phyloP scores from a whole-genome alignment of 2,113 vertebrate genomes.

The Coreoperca whiteheadi region DNA sequence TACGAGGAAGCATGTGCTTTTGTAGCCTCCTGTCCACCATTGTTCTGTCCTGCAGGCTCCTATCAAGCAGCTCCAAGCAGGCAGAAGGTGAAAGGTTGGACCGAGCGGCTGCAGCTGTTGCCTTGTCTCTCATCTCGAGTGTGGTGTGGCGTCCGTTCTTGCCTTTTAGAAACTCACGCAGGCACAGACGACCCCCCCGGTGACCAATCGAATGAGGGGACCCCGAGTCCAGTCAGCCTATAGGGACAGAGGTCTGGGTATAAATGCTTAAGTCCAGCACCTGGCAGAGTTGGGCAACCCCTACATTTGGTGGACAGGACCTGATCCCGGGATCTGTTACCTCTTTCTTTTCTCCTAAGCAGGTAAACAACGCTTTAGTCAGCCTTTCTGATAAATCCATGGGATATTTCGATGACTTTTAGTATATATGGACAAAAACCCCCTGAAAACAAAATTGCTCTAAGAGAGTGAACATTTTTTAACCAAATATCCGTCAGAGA shows the following conservation, averaged over 20 bases:
- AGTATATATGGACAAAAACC: constrained; percentile 23
- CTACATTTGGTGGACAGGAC: constrained; percentile 86
- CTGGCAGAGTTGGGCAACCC: constrained; percentile 85
- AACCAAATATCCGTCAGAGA: constrained; percentile 21
- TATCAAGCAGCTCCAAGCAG: not conserved
- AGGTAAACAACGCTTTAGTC: constrained; percentile 78
- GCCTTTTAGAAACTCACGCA: constrained; percentile 84
- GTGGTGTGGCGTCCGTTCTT: constrained; percentile 77
- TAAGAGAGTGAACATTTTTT: not conserved
- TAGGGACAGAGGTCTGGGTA: constrained; percentile 74
- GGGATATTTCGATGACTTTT: constrained; percentile 23
- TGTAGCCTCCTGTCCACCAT: not conserved
- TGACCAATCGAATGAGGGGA: constrained; percentile 77
- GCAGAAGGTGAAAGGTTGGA: constrained; percentile 62
- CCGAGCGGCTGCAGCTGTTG: constrained; percentile 77
- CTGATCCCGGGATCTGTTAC: constrained; percentile 88
- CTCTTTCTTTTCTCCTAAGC: constrained; percentile 82
- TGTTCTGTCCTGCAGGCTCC: constrained; percentile 1
- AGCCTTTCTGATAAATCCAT: constrained; percentile 6
- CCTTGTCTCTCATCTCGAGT: constrained; percentile 72
- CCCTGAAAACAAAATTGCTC: constrained; percentile 5
- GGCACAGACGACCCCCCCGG: constrained; percentile 38
- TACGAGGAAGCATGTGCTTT: not conserved
- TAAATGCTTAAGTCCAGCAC: constrained; percentile 79
- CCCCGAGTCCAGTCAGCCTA: constrained; percentile 67